Percentiles rank a stretch among this genome's conserved stretches.
phyloP scores from a whole-genome alignment of 2,113 vertebrate genomes.

The Percina caprodes region DNA sequence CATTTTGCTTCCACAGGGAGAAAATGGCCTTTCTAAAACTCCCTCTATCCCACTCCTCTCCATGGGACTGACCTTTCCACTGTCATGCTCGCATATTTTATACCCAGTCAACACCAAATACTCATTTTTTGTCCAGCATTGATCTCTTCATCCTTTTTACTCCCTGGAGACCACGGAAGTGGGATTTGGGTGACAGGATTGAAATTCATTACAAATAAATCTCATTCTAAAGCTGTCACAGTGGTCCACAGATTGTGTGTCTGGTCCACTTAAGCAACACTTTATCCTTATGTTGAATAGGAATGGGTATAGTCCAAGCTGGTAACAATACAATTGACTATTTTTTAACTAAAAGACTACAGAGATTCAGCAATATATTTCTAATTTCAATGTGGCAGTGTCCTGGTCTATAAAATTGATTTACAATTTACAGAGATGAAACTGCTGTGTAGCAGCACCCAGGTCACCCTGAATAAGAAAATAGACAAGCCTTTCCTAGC shows the following conservation, averaged over 20 bases:
- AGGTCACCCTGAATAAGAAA: slow-evolving; percentile 15
- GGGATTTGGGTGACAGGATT: slow-evolving; percentile 37
- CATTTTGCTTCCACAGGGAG: slow-evolving; percentile 51
- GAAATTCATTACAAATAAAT: slow-evolving; percentile 11
- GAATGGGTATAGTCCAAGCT: neutral
- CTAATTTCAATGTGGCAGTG: slow-evolving; percentile 42
- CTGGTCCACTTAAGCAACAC: slow-evolving; percentile 25
- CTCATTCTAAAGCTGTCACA: slow-evolving; percentile 21
- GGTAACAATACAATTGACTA: slow-evolving; percentile 18
- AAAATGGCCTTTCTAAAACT: slow-evolving; percentile 57
- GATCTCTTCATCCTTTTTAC: slow-evolving; percentile 32
- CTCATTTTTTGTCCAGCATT: slow-evolving; percentile 25
- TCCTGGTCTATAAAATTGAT: slow-evolving; percentile 31
- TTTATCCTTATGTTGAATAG: slow-evolving; percentile 16
- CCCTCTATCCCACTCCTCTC: slow-evolving; percentile 37
- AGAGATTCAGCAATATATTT: slow-evolving; percentile 37
- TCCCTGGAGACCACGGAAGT: slow-evolving; percentile 17
- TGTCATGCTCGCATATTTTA: slow-evolving; percentile 58
- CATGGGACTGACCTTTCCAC: slow-evolving; percentile 68
- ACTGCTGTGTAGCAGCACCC: neutral
- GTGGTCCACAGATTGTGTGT: neutral
- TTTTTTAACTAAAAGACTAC: slow-evolving; percentile 41
- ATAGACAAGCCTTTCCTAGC: neutral
- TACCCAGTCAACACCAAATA: slow-evolving; percentile 47
- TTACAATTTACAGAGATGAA: slow-evolving; percentile 24